Percentiles rank a stretch among this genome's conserved stretches.
Evolutionary conservation across 2,113 vertebrate genomes (phyloP).

Genomic region (Anarhynchus alexandrinus): DNA sequence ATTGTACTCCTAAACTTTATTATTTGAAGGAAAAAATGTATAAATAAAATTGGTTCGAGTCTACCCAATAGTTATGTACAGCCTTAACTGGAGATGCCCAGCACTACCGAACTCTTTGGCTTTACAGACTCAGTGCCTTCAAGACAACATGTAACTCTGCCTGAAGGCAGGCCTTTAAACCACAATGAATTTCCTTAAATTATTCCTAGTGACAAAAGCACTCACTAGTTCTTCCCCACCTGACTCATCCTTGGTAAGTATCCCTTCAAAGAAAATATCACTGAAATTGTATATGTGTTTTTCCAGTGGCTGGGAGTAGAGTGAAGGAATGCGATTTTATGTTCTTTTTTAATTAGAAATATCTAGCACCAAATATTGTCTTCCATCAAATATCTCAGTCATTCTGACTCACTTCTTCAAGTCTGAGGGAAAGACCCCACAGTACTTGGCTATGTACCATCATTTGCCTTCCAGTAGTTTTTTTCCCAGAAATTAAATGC

Average conservation of each 20-base stretch:
- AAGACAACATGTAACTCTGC: background rate
- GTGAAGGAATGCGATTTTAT: background rate
- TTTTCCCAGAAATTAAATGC: background rate
- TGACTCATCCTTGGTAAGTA: background rate
- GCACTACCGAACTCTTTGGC: background rate
- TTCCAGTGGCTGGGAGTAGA: background rate
- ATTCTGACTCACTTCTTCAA: background rate
- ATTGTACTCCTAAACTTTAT: background rate
- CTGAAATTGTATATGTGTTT: background rate
- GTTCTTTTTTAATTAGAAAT: background rate
- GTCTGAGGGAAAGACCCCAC: background rate
- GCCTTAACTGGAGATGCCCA: background rate
- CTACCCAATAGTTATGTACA: background rate
- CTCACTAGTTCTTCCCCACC: background rate
- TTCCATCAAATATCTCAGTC: background rate
- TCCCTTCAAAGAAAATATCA: background rate
- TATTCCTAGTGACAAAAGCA: background rate
- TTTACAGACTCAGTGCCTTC: background rate
- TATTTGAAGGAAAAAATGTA: background rate
- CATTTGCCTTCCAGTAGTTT: background rate
- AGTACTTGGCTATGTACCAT: background rate
- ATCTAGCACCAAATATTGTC: background rate
- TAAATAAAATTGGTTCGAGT: background rate
- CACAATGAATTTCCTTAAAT: background rate
- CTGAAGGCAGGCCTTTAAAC: background rate